phyloP scores from a whole-genome alignment of 2,113 vertebrate species.

The Nanger granti region DNA sequence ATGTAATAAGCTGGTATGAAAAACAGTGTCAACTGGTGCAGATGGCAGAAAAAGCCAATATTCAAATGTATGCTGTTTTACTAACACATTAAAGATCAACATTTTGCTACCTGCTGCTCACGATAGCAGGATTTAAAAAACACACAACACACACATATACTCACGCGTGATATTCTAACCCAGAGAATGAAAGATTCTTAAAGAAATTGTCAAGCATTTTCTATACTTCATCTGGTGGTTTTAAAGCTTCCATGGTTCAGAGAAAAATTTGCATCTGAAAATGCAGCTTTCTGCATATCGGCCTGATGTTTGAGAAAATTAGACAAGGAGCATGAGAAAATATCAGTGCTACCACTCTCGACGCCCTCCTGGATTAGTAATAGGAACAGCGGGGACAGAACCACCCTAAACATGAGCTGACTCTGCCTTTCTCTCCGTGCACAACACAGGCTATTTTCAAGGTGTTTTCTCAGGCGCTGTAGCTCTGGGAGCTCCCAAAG shows the following conservation, averaged over 20 bases:
- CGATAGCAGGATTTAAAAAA: slow-evolving; percentile 61
- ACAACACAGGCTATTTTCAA: rapidly evolving
- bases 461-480: neutral
- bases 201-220: slow-evolving; percentile 28
- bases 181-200: slow-evolving; percentile 20
- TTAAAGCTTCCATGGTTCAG: neutral
- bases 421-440: neutral
- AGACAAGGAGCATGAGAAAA: neutral
- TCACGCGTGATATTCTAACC: neutral
- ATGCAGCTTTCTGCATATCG: neutral
- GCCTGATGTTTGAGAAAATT: slow-evolving; percentile 25
- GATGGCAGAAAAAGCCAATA: slow-evolving; percentile 72
- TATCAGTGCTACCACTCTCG: rapidly evolving
- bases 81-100: slow-evolving; percentile 71
- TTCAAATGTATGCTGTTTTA: slow-evolving; percentile 68
- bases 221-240: slow-evolving; percentile 41
- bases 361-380: neutral
- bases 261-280: slow-evolving; percentile 39
- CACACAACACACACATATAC: slow-evolving; percentile 53
- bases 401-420: rapidly evolving
- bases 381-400: neutral
- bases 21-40: slow-evolving; percentile 68
- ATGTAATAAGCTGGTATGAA: slow-evolving; percentile 69
- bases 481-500: too few relatives aligned
- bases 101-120: slow-evolving; percentile 72